These are phyloP conservation scores for Psilopsiagon aymara DNA, from an alignment of 2,113 vertebrate genomes.

Conservation along the genomic window DNA sequence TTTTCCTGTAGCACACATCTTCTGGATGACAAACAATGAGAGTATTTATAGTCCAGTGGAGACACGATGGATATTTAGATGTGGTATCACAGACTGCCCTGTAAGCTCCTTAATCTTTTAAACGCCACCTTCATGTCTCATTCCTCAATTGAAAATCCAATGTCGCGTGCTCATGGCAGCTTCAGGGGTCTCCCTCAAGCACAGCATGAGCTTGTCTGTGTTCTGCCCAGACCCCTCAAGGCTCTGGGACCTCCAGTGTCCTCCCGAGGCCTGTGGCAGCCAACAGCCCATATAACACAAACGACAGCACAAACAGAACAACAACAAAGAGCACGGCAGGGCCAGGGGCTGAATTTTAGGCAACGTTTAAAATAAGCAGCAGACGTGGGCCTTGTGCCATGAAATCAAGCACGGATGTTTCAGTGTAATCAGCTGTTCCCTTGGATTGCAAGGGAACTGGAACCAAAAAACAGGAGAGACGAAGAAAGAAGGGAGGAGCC, in stretches of 20 bases:
- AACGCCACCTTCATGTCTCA: not conserved
- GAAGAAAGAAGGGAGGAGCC: not conserved
- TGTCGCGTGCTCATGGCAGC: not conserved
- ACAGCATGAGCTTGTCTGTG: not conserved
- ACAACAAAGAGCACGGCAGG: not conserved
- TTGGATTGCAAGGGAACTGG: not conserved
- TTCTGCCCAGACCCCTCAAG: accelerated
- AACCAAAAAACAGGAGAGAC: not conserved
- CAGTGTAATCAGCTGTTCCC: not conserved
- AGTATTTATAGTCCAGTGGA: not conserved
- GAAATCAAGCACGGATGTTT: not conserved
- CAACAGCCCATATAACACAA: not conserved
- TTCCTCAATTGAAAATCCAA: not conserved
- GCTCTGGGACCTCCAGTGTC: not conserved
- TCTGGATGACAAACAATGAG: not conserved
- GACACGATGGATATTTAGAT: not conserved
- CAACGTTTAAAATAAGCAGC: not conserved
- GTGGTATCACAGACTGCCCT: not conserved
- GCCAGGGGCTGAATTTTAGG: not conserved
- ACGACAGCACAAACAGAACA: not conserved
- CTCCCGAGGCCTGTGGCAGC: not conserved
- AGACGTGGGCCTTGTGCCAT: not conserved
- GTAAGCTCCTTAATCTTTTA: not conserved
- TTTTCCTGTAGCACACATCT: not conserved
- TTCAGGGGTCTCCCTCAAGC: not conserved